phyloP scores from a whole-genome alignment of 53 echinoderm and acorn worm genomes.

The Temnopleurus reevesii region DNA sequence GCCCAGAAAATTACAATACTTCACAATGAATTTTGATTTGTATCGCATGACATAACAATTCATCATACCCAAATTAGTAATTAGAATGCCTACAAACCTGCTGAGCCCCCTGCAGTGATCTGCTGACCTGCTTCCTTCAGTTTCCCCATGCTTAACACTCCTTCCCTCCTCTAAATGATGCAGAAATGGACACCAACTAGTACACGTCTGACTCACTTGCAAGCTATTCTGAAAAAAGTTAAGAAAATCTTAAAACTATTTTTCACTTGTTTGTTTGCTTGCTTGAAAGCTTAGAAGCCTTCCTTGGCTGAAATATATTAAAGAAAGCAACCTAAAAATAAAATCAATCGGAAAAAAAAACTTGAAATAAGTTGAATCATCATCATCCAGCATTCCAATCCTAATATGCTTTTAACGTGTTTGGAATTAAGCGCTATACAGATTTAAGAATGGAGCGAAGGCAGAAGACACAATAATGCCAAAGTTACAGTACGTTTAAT shows the following conservation, averaged over 20 bases:
- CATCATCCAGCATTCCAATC: background rate
- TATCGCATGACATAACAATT: too few relatives aligned
- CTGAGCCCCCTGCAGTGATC: conserved; percentile 78
- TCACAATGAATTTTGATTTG: too few relatives aligned
- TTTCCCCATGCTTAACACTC: conserved; percentile 18
- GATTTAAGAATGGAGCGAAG: too few relatives aligned
- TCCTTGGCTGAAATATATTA: background rate
- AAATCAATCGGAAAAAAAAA: background rate
- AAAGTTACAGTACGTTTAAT: too few relatives aligned
- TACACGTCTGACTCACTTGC: background rate
- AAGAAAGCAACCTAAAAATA: too few relatives aligned
- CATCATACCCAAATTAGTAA: too few relatives aligned
- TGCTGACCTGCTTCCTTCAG: conserved; percentile 76
- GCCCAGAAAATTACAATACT: too few relatives aligned
- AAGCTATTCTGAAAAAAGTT: background rate
- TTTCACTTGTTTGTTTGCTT: background rate
- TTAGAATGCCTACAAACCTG: conserved; percentile 62
- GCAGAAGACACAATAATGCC: too few relatives aligned
- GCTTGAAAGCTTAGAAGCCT: too few relatives aligned
- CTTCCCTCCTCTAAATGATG: background rate
- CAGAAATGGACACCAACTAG: background rate
- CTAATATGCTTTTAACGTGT: too few relatives aligned
- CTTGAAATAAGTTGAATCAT: background rate
- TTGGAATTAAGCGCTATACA: too few relatives aligned
- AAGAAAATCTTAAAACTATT: background rate